Evolutionary conservation across 2,888 invertebrate species (phyloP), one percentile per base, ranked within the genome.

Genomic region (Dysmachus trigonus): DNA sequence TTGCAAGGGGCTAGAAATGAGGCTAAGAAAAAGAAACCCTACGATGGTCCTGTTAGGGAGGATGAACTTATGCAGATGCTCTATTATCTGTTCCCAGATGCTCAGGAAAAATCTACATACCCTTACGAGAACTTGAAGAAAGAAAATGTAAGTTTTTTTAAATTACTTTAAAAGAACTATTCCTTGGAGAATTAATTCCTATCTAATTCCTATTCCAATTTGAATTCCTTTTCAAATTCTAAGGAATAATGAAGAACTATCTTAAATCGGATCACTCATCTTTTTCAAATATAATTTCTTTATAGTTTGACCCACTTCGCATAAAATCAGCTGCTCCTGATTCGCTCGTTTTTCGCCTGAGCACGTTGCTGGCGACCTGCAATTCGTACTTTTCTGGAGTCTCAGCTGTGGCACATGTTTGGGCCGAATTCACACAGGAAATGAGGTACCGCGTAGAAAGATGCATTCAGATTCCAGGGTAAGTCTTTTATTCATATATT

Each of bases 351-450:
- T 96, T 97, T 95, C 94, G 98, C 71, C 91, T 98, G 33, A 95
- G 97, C 0, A 94, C 97, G 33, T 93, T 96, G 35, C 93, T 96
- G 88, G 95, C 95, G 27, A 95, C 96, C 86, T 94, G 96, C 74
- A 93, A 95, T 83, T 95, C 96, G 88, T 95, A 95, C 53, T 94
- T 96, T 27, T 97, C 97, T 0, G 95, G 97, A 5, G 93, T 95
- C 0, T 92, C 92, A 76, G 95, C 96, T 81, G 93, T 98, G 85
- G 97, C 97, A 0, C 98, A 98, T 90, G 91, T 99, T 15, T 99
- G 99, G 99, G 96, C 97, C 89, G 98, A 98, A 91, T 97, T 99
- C 90, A 94, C 96, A 0, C 95, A 97, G 89, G 98, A 98, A 91
- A 94, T 99, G 91, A 94, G 98, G 87, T 96, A 96, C 90, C 93